Base-by-base conservation (phyloP, 2,888 invertebrate species). In the Callyntrura sp. region DNA sequence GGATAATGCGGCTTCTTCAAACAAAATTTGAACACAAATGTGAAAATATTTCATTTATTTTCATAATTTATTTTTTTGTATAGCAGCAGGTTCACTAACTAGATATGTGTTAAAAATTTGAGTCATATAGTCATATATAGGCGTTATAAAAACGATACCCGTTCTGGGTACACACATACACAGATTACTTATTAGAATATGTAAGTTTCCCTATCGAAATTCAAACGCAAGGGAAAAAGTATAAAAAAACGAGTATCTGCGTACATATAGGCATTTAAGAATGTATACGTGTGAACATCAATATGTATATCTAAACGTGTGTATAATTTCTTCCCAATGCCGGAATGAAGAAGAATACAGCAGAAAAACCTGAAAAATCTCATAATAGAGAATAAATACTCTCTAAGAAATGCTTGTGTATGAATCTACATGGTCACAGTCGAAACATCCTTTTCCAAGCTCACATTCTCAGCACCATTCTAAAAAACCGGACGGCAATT, bases 1-100 rank as follows among this genome's bases (percentile, higher is more conserved):
- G 8, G 57, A 48, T 82, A 12, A 76, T 76, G 85, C 85, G 85
- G 85, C 85, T 70, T 73, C 23, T 12, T 85, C 85, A 76, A 76
- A 85, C 85, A 76, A 62, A 76, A 20, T 57, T 28, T 25, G n/a
- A 3, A 51, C 51, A 3, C 20, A 60, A 81, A 82, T 45, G 11
- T 25, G 45, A 83, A 65, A 83, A 83, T 45, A 43, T 83, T 65
- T 25, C 20, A 28, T 65, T 81, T 60, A 81, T 43, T 12, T 81
- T 81, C 79, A 81, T 81, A 81, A 81, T 60, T 43, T 57, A 60
- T 81, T 81, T 81, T 81, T 81, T 51, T n/a, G 17, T 20, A 11
- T 14, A 81, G 79, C 79, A 57, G 43, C 43, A 81, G 43, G 60
- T 25, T 81, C 60, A 60, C 60, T 81, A 60, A 43, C 79, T 28